These are phyloP conservation scores for Hydrocynus forskahlii DNA, from an alignment of 2,797 vertebrate genomes.

Conservation along the genomic window DNA sequence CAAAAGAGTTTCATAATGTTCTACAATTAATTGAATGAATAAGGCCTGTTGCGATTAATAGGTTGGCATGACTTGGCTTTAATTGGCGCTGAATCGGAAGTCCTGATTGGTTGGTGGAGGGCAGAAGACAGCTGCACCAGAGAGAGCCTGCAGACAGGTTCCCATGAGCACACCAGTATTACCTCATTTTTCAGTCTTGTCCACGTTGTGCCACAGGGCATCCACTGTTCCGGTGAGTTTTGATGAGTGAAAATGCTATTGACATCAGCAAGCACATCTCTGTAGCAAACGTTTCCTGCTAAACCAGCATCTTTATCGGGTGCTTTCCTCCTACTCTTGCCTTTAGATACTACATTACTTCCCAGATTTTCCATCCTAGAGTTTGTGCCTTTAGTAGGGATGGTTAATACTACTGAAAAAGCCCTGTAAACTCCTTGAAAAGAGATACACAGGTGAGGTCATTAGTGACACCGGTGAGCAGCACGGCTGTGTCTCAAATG, in stretches of 20 bases:
- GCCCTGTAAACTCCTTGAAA: too few relatives aligned
- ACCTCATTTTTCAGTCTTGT: background rate
- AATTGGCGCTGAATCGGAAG: background rate
- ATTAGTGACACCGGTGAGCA: too few relatives aligned
- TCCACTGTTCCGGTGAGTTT: slow-evolving; percentile 35
- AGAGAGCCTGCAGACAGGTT: background rate
- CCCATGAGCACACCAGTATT: slow-evolving; percentile 17
- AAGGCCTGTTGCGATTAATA: slow-evolving; percentile 7
- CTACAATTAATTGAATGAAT: slow-evolving; percentile 15
- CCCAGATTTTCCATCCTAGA: background rate
- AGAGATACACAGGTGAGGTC: too few relatives aligned
- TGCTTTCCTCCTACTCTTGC: background rate
- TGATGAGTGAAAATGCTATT: slow-evolving; percentile 22
- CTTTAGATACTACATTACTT: background rate
- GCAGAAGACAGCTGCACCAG: background rate
- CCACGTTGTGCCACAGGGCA: slow-evolving; percentile 4
- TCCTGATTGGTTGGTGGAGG: background rate
- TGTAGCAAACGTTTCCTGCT: background rate
- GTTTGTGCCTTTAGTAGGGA: too few relatives aligned
- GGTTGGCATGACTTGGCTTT: background rate
- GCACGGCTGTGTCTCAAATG: too few relatives aligned
- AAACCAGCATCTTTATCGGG: background rate
- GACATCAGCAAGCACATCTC: background rate
- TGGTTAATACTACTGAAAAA: too few relatives aligned
- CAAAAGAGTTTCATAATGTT: background rate